These are phyloP conservation scores for Danio tinwini DNA, from an alignment of 2,797 vertebrate species.

Conservation along the genomic window DNA sequence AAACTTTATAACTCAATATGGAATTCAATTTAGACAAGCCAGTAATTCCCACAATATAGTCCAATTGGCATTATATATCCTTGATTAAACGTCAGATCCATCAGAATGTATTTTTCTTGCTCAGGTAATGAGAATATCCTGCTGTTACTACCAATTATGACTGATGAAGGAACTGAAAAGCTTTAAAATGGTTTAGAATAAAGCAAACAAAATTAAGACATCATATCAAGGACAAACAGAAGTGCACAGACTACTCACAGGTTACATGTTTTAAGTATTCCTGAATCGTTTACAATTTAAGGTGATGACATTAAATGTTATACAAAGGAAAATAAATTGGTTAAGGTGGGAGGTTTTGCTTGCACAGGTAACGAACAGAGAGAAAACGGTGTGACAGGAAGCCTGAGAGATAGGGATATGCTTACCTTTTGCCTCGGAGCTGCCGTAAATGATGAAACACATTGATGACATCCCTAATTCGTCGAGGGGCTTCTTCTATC, in stretches of 20 bases:
- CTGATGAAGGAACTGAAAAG: constrained; percentile 82
- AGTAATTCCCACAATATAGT: background rate
- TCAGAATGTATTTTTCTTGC: constrained; percentile 55
- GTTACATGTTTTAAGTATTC: constrained; percentile 44
- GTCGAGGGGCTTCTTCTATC: constrained; percentile 96
- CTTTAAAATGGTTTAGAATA: constrained; percentile 82
- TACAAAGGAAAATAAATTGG: constrained; percentile 36
- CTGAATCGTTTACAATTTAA: constrained; percentile 50
- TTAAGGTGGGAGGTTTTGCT: constrained; percentile 46
- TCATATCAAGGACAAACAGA: constrained; percentile 55
- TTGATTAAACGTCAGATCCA: constrained; percentile 31
- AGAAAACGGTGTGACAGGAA: background rate
- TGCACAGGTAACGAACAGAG: constrained; percentile 50
- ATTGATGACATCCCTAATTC: constrained; percentile 98
- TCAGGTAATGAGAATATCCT: constrained; percentile 67
- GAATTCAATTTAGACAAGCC: constrained; percentile 21
- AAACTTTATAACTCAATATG: background rate
- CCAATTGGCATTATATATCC: background rate
- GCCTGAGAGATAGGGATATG: constrained; percentile 32
- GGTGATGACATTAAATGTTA: constrained; percentile 52
- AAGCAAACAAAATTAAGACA: constrained; percentile 75
- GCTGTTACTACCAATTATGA: constrained; percentile 75
- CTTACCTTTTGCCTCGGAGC: constrained; percentile 97
- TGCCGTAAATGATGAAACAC: constrained; percentile 95
- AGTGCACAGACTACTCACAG: constrained; percentile 49